Conservation (phyloP, 64 coral and sea anemone genomes). For the Pachyseris speciosa region DNA sequence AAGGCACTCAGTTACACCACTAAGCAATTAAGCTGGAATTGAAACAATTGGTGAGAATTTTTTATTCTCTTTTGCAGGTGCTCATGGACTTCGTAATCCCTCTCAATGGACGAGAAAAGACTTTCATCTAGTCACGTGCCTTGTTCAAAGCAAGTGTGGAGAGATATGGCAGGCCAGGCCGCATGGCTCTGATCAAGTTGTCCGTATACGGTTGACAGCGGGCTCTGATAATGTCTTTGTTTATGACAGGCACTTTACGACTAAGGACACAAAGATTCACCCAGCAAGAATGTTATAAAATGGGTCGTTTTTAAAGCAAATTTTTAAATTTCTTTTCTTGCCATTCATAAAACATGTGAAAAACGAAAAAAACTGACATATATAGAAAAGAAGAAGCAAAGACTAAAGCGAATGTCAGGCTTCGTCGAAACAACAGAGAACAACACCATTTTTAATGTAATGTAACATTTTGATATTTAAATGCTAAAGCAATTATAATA, state of each 20-base stretch:
- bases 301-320: neutral
- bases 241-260: neutral
- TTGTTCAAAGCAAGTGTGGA: conserved; percentile 16
- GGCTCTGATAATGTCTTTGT: conserved; percentile 16
- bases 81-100: neutral
- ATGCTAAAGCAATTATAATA: too few species aligned
- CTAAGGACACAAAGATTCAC: neutral
- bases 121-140: conserved; percentile 9
- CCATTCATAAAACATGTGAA: neutral
- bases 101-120: conserved; percentile 8
- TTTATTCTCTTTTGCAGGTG: neutral
- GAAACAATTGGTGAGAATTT: too few species aligned
- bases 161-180: conserved; percentile 24
- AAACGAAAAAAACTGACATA: too few species aligned
- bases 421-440: too few species aligned
- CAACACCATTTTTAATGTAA: too few species aligned
- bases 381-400: too few species aligned
- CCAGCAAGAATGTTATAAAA: neutral
- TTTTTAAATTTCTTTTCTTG: neutral
- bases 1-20: too few species aligned
- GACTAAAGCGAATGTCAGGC: too few species aligned
- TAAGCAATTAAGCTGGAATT: too few species aligned
- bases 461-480: too few species aligned
- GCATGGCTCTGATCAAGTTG: conserved; percentile 7
- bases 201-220: conserved; percentile 15